These are phyloP conservation scores for Macaria notata DNA, from an alignment of 2,888 invertebrate genomes.

Conservation along the genomic window DNA sequence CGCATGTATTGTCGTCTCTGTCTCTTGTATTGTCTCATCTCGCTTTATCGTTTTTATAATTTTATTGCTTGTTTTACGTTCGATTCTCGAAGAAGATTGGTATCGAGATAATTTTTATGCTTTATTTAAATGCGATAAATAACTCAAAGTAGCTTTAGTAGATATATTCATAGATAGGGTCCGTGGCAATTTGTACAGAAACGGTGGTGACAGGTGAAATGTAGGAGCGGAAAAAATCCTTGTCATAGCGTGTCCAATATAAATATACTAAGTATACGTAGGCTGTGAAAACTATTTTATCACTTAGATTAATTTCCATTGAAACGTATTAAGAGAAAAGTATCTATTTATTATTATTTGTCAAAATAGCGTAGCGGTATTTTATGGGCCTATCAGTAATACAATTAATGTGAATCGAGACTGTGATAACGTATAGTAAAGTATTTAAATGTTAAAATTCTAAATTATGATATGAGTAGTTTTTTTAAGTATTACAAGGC, in stretches of 20 bases:
- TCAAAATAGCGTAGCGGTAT: too few species aligned
- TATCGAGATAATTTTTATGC: conserved; percentile 74
- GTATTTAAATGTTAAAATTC: too few species aligned
- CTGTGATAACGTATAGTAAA: too few species aligned
- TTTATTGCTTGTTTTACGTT: conserved; percentile 72
- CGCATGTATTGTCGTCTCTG: conserved; percentile 37
- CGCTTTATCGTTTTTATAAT: conserved; percentile 36
- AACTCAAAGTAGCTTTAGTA: conserved; percentile 58
- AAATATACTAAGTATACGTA: too few species aligned
- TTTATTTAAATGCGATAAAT: conserved; percentile 78
- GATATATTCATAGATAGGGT: conserved; percentile 63
- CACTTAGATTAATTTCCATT: too few species aligned
- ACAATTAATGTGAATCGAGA: too few species aligned
- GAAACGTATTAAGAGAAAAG: too few species aligned
- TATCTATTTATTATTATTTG: too few species aligned
- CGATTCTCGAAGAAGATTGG: conserved; percentile 54
- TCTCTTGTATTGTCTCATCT: conserved; percentile 32
- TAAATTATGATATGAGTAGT: too few species aligned
- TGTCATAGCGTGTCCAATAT: neutral
- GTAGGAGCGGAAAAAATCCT: conserved; percentile 14
- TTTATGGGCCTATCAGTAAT: too few species aligned
- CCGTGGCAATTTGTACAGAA: conserved; percentile 64
- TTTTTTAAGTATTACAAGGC: too few species aligned
- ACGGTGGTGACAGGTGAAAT: conserved; percentile 65
- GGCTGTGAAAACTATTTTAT: too few species aligned